phyloP scores from a whole-genome alignment of 2,888 invertebrate genomes.

The Celastrina argiolus region DNA sequence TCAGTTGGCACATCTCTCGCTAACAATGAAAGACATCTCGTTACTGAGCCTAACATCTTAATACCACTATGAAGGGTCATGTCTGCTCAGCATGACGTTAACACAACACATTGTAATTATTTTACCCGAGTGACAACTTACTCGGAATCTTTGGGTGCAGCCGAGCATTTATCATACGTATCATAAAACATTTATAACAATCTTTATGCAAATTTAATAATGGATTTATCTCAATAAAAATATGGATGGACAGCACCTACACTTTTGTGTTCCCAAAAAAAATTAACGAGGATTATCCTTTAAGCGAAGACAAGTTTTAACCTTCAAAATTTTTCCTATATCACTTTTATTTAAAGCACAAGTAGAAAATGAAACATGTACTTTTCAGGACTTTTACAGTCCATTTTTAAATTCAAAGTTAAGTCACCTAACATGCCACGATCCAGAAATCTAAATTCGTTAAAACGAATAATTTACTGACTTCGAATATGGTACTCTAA shows the following conservation, averaged over 20 bases:
- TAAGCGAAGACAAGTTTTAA: background rate
- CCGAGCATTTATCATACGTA: slow-evolving; percentile 22
- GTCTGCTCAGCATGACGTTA: slow-evolving; percentile 70
- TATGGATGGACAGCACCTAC: slow-evolving; percentile 10
- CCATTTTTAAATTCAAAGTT: too few species aligned
- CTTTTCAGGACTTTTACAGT: too few species aligned
- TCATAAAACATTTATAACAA: slow-evolving; percentile 27
- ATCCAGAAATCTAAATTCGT: too few species aligned
- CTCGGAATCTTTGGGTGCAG: slow-evolving; percentile 45
- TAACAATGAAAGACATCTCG: slow-evolving; percentile 60
- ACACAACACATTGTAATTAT: slow-evolving; percentile 63
- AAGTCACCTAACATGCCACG: too few species aligned
- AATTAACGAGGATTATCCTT: background rate
- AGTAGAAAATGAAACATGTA: too few species aligned
- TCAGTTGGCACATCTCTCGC: slow-evolving; percentile 58
- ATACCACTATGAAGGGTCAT: slow-evolving; percentile 63
- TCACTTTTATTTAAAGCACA: too few species aligned
- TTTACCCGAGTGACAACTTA: slow-evolving; percentile 64
- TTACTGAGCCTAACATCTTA: slow-evolving; percentile 64
- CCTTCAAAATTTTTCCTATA: background rate
- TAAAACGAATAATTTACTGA: background rate
- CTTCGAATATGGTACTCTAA: background rate
- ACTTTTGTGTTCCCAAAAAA: background rate
- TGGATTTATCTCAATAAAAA: slow-evolving; percentile 5
- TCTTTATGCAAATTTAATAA: slow-evolving; percentile 8